phyloP scores from a whole-genome alignment of 2,797 vertebrate species.

The Ceyx erithaca region DNA sequence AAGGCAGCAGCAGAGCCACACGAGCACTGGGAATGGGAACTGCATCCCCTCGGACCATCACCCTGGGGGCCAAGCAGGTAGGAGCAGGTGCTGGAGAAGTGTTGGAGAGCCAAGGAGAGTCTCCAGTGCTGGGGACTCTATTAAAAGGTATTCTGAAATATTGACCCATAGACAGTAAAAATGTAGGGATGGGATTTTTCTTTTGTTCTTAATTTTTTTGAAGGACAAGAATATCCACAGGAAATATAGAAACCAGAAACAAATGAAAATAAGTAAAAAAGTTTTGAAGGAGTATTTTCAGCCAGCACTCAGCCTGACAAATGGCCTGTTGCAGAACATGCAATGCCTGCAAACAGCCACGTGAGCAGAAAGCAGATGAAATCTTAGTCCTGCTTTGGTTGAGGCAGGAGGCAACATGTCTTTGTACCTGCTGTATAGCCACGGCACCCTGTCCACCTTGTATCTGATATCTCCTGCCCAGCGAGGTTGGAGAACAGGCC shows the following conservation, averaged over 20 bases:
- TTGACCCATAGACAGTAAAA: background rate
- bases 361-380: background rate
- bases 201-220: background rate
- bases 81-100: background rate
- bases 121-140: background rate
- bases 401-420: background rate
- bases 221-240: background rate
- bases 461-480: background rate
- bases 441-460: background rate
- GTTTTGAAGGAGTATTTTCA: background rate
- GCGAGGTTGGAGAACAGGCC: background rate
- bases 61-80: accelerated
- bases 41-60: background rate
- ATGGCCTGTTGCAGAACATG: background rate
- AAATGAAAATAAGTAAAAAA: background rate
- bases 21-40: background rate
- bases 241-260: background rate
- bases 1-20: background rate
- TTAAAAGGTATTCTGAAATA: background rate
- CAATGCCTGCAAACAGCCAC: background rate
- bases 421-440: background rate
- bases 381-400: background rate
- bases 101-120: background rate
- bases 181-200: background rate
- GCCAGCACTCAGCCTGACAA: background rate